These are phyloP conservation scores for Tretioscincus oriximinensis DNA, from an alignment of 2,113 vertebrate genomes.

Conservation along the genomic window DNA sequence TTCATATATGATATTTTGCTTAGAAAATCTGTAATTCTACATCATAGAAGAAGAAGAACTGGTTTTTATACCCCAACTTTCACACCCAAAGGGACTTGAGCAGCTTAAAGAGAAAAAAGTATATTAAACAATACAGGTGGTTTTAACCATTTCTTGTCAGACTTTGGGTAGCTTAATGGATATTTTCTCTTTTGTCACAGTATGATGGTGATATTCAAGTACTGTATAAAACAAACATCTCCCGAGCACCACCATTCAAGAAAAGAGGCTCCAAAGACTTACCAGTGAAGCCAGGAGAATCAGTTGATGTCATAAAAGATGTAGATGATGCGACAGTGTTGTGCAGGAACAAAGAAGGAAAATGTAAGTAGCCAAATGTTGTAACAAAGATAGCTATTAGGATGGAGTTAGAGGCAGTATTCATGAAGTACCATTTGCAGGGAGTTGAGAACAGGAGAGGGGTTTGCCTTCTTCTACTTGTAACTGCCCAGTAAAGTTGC, in stretches of 20 bases:
- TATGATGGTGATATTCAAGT: slow-evolving; percentile 89
- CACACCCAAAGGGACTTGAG: too few relatives aligned
- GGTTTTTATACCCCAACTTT: too few relatives aligned
- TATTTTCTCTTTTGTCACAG: slow-evolving; percentile 67
- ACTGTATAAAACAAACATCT: slow-evolving; percentile 76
- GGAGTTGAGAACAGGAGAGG: too few relatives aligned
- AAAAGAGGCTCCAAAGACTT: slow-evolving; percentile 84
- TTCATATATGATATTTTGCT: background rate
- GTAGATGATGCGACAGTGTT: slow-evolving; percentile 82
- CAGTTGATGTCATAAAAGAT: slow-evolving; percentile 83
- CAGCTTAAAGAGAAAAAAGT: too few relatives aligned
- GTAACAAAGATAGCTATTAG: background rate
- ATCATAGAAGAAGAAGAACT: too few relatives aligned
- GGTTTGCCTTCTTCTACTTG: too few relatives aligned
- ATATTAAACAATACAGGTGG: background rate
- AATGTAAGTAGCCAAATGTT: slow-evolving; percentile 79
- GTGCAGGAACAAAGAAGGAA: slow-evolving; percentile 91
- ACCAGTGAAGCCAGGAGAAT: slow-evolving; percentile 82
- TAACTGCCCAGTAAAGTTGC: too few relatives aligned
- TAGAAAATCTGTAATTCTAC: background rate
- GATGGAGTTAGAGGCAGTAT: too few relatives aligned
- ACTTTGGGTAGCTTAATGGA: background rate
- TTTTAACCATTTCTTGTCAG: background rate
- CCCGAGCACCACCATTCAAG: slow-evolving; percentile 68
- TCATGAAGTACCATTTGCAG: too few relatives aligned